Conservation (phyloP, 2,113 vertebrate species). For the Eubucco bourcierii region DNA sequence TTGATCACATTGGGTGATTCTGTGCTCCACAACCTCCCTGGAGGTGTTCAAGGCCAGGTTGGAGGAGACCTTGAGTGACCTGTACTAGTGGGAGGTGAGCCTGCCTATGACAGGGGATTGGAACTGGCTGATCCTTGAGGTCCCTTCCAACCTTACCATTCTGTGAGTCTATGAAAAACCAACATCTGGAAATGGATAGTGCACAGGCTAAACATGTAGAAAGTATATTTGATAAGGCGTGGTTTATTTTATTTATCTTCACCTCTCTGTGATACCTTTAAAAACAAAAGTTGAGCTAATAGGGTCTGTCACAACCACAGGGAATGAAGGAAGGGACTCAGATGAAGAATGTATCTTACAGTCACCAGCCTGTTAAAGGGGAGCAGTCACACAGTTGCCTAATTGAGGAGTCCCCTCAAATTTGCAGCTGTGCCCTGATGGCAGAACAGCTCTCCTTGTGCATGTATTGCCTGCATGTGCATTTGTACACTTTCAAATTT, state of each 20-base stretch:
- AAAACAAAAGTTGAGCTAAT: neutral
- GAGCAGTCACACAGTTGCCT: neutral
- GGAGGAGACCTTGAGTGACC: no score
- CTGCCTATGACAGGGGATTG: no score
- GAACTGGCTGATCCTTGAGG: no score
- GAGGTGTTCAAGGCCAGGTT: no score
- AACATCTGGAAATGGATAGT: neutral
- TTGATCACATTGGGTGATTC: no score
- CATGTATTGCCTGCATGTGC: neutral
- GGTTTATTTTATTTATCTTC: neutral
- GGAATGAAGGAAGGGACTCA: neutral
- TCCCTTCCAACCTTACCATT: no score
- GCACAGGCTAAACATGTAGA: neutral
- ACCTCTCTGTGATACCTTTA: neutral
- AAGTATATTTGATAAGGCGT: neutral
- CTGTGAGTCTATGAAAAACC: neutral
- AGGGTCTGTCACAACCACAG: fast-evolving
- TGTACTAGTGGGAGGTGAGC: no score
- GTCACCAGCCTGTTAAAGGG: neutral
- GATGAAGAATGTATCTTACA: neutral
- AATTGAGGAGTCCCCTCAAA: neutral
- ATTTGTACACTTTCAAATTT: neutral
- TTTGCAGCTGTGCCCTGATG: neutral
- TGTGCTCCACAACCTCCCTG: no score
- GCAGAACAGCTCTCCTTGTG: neutral